phyloP scores from a whole-genome alignment of 1,140 invertebrate genomes.

The Sycophaga agraensis region DNA sequence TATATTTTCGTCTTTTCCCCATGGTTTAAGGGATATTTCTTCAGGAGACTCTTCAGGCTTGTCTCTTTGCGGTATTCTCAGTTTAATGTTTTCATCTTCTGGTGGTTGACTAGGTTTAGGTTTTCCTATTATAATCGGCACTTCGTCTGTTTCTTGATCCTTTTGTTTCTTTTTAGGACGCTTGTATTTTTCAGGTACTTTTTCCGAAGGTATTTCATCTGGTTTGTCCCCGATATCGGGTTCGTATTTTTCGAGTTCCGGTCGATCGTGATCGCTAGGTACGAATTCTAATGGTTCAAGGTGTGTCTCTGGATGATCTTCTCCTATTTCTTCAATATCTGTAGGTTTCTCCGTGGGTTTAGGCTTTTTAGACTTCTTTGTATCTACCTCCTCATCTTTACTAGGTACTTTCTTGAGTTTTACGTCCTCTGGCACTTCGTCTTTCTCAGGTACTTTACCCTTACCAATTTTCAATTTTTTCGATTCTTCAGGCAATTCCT shows the following conservation, averaged over 20 bases:
- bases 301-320: constrained; percentile 43
- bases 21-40: constrained; percentile 59
- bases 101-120: constrained; percentile 59
- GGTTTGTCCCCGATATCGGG: constrained; percentile 49
- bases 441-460: constrained; percentile 57
- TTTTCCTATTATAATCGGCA: constrained; percentile 57
- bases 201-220: constrained; percentile 49
- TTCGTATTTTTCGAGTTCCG: constrained; percentile 51
- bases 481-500: constrained; percentile 44
- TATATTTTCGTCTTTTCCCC: constrained; percentile 46
- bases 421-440: constrained; percentile 56
- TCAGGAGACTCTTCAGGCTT: constrained; percentile 60
- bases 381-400: not conserved
- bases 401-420: constrained; percentile 57
- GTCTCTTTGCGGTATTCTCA: constrained; percentile 59
- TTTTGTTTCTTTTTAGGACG: constrained; percentile 58
- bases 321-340: constrained; percentile 40
- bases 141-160: constrained; percentile 57
- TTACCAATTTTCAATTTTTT: constrained; percentile 55
- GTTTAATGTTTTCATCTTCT: constrained; percentile 61
- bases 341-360: constrained; percentile 30
- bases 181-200: constrained; percentile 52
- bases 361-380: constrained; percentile 16
- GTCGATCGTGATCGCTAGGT: constrained; percentile 56
- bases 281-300: constrained; percentile 54